Conservation (phyloP, 2,797 vertebrate species). For the Sebastolobus altivelis region DNA sequence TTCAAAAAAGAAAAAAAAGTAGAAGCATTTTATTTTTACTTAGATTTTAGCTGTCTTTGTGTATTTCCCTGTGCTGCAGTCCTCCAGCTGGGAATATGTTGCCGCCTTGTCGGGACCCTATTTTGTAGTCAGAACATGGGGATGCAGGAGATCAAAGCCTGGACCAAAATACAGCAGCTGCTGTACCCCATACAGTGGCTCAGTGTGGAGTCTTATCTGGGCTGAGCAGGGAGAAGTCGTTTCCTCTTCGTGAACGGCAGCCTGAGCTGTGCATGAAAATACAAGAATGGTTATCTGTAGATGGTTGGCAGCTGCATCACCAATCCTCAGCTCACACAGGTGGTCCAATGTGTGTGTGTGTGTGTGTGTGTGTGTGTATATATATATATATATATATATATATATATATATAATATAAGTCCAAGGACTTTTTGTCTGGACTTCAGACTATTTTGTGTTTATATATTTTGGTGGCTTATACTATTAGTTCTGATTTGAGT, state of each 20-base stretch:
- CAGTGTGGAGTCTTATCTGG: slow-evolving; percentile 22
- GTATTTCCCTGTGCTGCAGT: not conserved
- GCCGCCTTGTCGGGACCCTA: slow-evolving; percentile 13
- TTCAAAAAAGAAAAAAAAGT: not conserved
- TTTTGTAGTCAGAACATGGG: slow-evolving; percentile 49
- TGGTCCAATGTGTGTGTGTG: not conserved
- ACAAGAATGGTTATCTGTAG: not conserved
- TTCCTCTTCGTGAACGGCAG: not conserved
- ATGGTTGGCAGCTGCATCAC: not conserved
- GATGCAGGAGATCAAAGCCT: slow-evolving; percentile 54
- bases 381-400: not conserved
- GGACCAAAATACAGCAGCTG: slow-evolving; percentile 5
- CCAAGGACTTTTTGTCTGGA: too few relatives aligned
- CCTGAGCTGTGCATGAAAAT: slow-evolving; percentile 8
- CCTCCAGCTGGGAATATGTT: slow-evolving; percentile 1
- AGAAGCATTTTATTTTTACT: not conserved
- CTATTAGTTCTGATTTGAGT: too few relatives aligned
- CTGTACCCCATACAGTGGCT: slow-evolving; percentile 1
- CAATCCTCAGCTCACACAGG: not conserved
- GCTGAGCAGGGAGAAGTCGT: slow-evolving; percentile 10
- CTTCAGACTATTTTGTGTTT: too few relatives aligned
- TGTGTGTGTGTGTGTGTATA: not conserved
- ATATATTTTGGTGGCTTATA: too few relatives aligned
- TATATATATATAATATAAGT: not conserved
- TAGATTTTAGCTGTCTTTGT: not conserved